Percentiles rank a stretch among this genome's conserved stretches.
phyloP scores from a whole-genome alignment of 2,113 vertebrate genomes.

The Psittacula cyanocephala region DNA sequence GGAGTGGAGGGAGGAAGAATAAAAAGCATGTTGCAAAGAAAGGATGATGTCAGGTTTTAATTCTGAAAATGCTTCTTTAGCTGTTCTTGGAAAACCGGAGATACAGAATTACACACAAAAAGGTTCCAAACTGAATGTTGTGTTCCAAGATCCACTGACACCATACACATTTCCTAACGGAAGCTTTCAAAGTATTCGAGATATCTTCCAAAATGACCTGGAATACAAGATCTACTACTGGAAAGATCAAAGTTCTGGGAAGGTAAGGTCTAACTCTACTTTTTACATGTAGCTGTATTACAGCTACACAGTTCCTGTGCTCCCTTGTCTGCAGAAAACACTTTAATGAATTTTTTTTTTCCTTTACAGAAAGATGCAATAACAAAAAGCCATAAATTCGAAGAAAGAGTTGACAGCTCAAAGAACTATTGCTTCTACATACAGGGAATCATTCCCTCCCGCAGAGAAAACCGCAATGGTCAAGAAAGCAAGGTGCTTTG shows the following conservation, averaged over 20 bases:
- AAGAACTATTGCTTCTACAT: conserved; percentile 87
- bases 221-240: conserved; percentile 83
- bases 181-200: conserved; percentile 76
- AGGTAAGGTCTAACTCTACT: conserved; percentile 72
- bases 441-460: conserved; percentile 76
- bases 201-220: conserved; percentile 82
- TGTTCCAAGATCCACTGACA: conserved; percentile 77
- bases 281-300: background rate
- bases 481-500: conserved; percentile 76
- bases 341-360: background rate
- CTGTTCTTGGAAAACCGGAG: conserved; percentile 78
- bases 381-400: conserved; percentile 67
- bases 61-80: conserved; percentile 69
- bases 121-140: conserved; percentile 69
- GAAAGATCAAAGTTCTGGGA: conserved; percentile 85
- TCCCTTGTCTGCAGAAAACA: background rate
- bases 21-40: background rate
- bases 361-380: conserved; percentile 75
- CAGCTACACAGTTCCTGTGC: background rate
- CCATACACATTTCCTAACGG: conserved; percentile 57
- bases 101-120: conserved; percentile 70
- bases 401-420: conserved; percentile 75
- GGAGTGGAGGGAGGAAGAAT: background rate
- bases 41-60: background rate
- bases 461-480: conserved; percentile 73